Evolutionary conservation across 1,140 invertebrate species (phyloP), one percentile per base, ranked within the genome.

Genomic region (Eueides isabella): DNA sequence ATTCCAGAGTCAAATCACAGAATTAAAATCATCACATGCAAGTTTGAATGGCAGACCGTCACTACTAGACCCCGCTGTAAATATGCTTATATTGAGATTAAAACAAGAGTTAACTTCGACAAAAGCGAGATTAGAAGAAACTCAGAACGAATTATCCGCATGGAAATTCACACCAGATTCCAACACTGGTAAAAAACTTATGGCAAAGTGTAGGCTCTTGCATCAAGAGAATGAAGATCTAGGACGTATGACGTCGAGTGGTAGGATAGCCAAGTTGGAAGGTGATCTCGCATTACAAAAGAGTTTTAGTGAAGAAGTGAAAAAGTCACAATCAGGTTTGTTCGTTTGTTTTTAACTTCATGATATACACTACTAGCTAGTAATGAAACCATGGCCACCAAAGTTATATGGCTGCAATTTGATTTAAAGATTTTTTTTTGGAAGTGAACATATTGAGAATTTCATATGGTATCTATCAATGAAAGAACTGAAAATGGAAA

Each of bases 81-180:
- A 99, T 95, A 95, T 99, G 77, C 95, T 99, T 44, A 97, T 99
- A 87, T 96, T 98, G 91, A 96, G 96, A 90, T 95, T 99, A 88
- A 96, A 98, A 78, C 97, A 98, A 91, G 98, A 99, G 93, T 93
- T 99, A 72, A 96, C 97, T 70, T 95, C 96, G 48, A 97, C 97
- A 11, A 98, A 98, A 93, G 96, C 97, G 48, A 97, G 97, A 93
- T 94, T 99, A 71, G 98, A 99, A 92, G 98, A 99, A 94, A 99
- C 98, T 29, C 98, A 99, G 94, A 99, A 98, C 94, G 98, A 99
- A 95, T 94, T 99, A 29, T 97, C 97, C 74, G 98, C 98, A 1
- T 99, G 98, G 98, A 99, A 99, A 93, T 99, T 99, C 89, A 99
- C 98, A 23, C 98, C 98, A 33, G 98, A 99, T 93, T 99, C 98